A percentile compares a stretch with the other conserved stretches of the same genome.
phyloP scores from a whole-genome alignment of 2,113 vertebrate genomes.

The Andinoacara biseriatus region DNA sequence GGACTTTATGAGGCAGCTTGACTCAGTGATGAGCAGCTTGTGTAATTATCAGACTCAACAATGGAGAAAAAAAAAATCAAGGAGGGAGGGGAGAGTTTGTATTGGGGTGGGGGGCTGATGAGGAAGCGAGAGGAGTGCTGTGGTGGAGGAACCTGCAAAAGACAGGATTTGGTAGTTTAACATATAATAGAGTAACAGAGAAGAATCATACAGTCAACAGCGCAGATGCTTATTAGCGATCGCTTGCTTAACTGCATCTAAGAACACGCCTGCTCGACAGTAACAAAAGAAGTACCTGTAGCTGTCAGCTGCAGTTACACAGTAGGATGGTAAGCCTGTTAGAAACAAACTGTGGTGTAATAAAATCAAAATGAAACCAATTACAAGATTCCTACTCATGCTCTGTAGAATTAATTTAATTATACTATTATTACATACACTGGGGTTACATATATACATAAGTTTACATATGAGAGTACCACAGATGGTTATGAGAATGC shows the following conservation, averaged over 20 bases:
- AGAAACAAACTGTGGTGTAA: neutral
- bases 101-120: neutral
- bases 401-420: too few species aligned
- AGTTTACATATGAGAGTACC: neutral
- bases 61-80: slow-evolving; percentile 7
- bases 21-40: slow-evolving; percentile 59
- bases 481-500: neutral
- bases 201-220: neutral
- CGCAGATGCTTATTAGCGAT: too few species aligned
- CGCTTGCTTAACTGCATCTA: neutral
- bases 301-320: neutral
- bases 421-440: too few species aligned
- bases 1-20: slow-evolving; percentile 52
- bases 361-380: neutral
- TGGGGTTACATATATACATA: too few species aligned
- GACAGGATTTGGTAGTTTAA: neutral
- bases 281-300: neutral
- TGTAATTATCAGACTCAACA: slow-evolving; percentile 55
- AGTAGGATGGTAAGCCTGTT: neutral
- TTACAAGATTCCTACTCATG: too few species aligned
- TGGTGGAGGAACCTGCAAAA: neutral
- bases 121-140: neutral
- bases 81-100: neutral
- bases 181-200: neutral
- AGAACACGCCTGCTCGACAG: neutral